Evolutionary conservation across 2,113 vertebrate genomes (phyloP).

Genomic region (Protobothrops mucrosquamatus): DNA sequence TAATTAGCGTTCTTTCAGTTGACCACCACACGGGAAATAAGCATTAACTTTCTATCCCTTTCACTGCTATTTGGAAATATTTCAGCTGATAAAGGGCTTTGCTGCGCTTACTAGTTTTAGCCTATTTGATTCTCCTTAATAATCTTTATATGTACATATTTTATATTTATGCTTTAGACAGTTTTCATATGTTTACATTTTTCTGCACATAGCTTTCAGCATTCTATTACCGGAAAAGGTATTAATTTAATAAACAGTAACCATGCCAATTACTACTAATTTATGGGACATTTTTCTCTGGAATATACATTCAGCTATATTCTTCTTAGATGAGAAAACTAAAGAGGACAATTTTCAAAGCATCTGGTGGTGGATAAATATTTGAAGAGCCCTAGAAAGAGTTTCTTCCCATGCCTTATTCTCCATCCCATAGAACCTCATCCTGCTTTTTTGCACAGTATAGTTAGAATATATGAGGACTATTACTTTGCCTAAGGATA

Average conservation of each 20-base stretch:
- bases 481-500: not conserved
- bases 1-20: not conserved
- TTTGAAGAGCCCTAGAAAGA: not conserved
- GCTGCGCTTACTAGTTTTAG: not conserved
- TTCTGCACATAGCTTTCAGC: not conserved
- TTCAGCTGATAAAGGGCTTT: not conserved
- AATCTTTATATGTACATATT: not conserved
- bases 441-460: not conserved
- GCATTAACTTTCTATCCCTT: not conserved
- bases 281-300: not conserved
- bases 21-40: not conserved
- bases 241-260: not conserved
- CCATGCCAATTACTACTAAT: not conserved
- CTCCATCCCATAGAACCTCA: not conserved
- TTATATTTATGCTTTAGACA: not conserved
- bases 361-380: not conserved
- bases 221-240: not conserved
- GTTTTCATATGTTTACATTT: conserved; percentile 7
- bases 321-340: not conserved
- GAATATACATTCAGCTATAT: not conserved
- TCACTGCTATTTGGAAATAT: conserved; percentile 1
- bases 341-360: not conserved
- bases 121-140: conserved; percentile 9
- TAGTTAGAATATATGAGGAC: not conserved
- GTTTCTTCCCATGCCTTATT: not conserved